Percentiles rank a stretch among this genome's conserved stretches.
Evolutionary conservation across 1,140 invertebrate genomes (phyloP).

Genomic region (Drosophila erecta): DNA sequence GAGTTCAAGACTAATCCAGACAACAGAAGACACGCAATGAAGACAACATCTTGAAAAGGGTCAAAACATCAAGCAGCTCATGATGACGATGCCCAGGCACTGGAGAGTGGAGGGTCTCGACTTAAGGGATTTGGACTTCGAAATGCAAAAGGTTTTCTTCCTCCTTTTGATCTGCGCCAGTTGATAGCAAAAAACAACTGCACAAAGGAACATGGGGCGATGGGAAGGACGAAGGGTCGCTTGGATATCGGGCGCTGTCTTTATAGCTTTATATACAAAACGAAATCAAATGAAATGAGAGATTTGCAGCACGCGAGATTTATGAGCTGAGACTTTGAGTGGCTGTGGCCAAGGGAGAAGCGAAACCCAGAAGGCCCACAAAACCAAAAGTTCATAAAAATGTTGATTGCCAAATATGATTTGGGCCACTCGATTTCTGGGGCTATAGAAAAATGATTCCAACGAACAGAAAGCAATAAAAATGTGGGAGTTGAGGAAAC

Average conservation of each 20-base stretch:
- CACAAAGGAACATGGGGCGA: constrained; percentile 20
- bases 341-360: constrained; percentile 8
- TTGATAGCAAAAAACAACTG: constrained; percentile 52
- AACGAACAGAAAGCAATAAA: constrained; percentile 5
- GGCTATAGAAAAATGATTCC: constrained; percentile 8
- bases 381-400: constrained; percentile 48
- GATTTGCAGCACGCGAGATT: constrained; percentile 76
- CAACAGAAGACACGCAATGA: constrained; percentile 71
- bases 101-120: constrained; percentile 18
- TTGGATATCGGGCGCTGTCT: constrained; percentile 28
- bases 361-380: constrained; percentile 4
- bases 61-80: constrained; percentile 71
- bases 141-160: constrained; percentile 66
- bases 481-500: neutral
- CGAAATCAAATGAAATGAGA: constrained; percentile 67
- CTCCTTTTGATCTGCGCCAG: constrained; percentile 61
- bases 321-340: constrained; percentile 71
- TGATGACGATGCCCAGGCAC: constrained; percentile 22
- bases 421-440: constrained; percentile 15
- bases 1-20: constrained; percentile 39
- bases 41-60: constrained; percentile 82
- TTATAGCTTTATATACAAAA: constrained; percentile 65
- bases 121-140: constrained; percentile 44
- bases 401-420: constrained; percentile 43
- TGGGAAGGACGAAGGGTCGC: neutral